phyloP scores from a whole-genome alignment of 2,797 vertebrate genomes.

The Meriones psammophilus region DNA sequence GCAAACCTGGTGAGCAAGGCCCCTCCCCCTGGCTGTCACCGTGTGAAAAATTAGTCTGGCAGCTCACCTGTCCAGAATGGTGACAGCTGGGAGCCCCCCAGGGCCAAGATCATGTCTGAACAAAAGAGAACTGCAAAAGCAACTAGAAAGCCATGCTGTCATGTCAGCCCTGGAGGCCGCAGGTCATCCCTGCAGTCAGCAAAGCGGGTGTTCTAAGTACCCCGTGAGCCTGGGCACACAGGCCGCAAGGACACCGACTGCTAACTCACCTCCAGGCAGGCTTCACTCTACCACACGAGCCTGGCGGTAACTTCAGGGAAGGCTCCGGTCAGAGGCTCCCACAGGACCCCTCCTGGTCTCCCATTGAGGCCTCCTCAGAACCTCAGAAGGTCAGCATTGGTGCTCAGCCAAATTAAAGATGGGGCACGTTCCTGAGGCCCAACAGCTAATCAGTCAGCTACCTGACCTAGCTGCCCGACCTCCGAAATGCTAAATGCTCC shows the following conservation, averaged over 20 bases:
- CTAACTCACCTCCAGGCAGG: background rate
- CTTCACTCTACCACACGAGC: background rate
- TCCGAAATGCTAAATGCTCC: background rate
- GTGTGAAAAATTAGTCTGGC: background rate
- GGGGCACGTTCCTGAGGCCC: background rate
- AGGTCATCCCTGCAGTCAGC: background rate
- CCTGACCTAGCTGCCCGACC: background rate
- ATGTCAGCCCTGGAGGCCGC: too few relatives aligned
- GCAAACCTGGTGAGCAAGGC: rapidly evolving
- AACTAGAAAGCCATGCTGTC: too few relatives aligned
- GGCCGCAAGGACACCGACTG: background rate
- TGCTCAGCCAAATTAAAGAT: background rate
- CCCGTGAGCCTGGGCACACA: too few relatives aligned
- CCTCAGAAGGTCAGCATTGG: background rate
- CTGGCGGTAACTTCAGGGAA: background rate
- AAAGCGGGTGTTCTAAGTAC: too few relatives aligned
- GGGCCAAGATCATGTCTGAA: background rate
- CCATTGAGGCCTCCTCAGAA: background rate
- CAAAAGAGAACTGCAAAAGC: background rate
- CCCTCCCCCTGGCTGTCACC: rapidly evolving
- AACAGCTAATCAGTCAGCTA: background rate
- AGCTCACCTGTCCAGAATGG: background rate
- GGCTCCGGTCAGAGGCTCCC: rapidly evolving
- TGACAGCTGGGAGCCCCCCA: rapidly evolving
- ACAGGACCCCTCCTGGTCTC: background rate